These are phyloP conservation scores for Hydrozoanthus gracilis DNA, from an alignment of 92 coral and sea anemone species.

Conservation along the genomic window DNA sequence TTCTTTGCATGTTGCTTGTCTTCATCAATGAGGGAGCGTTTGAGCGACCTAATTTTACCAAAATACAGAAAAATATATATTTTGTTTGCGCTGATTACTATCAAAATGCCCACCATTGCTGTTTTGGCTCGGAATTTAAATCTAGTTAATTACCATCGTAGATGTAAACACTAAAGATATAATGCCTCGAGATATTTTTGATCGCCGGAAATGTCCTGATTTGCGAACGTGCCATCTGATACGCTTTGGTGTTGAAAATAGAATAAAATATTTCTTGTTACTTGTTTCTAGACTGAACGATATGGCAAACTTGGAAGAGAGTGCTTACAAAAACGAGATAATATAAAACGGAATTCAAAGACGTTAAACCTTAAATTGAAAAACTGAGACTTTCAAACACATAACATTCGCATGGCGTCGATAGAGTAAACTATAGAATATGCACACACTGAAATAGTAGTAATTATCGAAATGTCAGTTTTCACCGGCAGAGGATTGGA, in stretches of 20 bases:
- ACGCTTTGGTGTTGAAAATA: neutral
- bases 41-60: neutral
- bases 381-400: neutral
- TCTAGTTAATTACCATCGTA: neutral
- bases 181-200: neutral
- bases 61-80: neutral
- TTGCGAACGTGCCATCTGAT: neutral
- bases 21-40: neutral
- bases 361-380: no score
- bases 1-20: no score
- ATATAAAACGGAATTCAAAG: neutral
- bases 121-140: neutral
- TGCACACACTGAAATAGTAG: neutral
- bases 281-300: neutral
- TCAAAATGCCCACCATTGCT: neutral
- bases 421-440: neutral
- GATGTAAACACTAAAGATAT: no score
- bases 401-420: neutral
- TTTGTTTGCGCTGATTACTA: neutral
- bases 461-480: neutral
- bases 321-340: neutral
- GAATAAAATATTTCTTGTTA: neutral
- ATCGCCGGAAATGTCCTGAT: slow-evolving; percentile 36
- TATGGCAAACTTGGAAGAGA: neutral
- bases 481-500: neutral